Base-by-base conservation (phyloP, 2,888 invertebrate genomes). In the Lithophane ornitopus region DNA sequence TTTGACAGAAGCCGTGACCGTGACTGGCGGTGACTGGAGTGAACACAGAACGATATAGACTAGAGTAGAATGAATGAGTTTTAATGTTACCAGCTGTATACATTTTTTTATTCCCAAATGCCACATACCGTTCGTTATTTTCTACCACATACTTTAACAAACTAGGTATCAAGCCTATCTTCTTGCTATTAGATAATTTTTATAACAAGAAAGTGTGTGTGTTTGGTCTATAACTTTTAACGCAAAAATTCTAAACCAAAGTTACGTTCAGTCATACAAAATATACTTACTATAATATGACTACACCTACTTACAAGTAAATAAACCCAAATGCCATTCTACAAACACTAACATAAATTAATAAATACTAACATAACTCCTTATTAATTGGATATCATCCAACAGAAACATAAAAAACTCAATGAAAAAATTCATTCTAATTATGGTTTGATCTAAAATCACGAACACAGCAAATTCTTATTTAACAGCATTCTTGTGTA, bases 371-470 rank as follows among this genome's bases (percentile, higher is more conserved):
- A 59, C 75, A 68, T 71, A 54, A 12, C 22, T 71, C 12, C 46
- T 72, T 62, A 71, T 74, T 34, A 70, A 63, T 86, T 84, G 86
- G 86, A 78, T 62, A 63, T n/a, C 67, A 73, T 76, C 85, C 85
- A 85, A 86, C n/a, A 74, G 46, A 7, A 74, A 73, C 12, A 56
- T 52, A 68, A 65, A 74, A 76, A 79, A 72, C 14, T 71, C 14
- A 61, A 71, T 62, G 58, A 62, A 72, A 74, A 67, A 70, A 34
- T 19, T 39, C 6, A 71, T 69, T 75, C 16, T 71, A 52, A 75
- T 69, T 34, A 46, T 28, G 6, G 11, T 63, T 69, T 52, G 22
- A 52, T 58, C 46, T 14, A 22, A 59, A 74, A 84, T 58, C 22
- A 12, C 41, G 28, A 26, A 66, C 39, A 41, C 22, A 41, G 7